Percentiles rank a stretch among this genome's conserved stretches.
These are phyloP conservation scores for Accipiter cooperii DNA, from an alignment of 2,113 vertebrate species.

Conservation along the genomic window DNA sequence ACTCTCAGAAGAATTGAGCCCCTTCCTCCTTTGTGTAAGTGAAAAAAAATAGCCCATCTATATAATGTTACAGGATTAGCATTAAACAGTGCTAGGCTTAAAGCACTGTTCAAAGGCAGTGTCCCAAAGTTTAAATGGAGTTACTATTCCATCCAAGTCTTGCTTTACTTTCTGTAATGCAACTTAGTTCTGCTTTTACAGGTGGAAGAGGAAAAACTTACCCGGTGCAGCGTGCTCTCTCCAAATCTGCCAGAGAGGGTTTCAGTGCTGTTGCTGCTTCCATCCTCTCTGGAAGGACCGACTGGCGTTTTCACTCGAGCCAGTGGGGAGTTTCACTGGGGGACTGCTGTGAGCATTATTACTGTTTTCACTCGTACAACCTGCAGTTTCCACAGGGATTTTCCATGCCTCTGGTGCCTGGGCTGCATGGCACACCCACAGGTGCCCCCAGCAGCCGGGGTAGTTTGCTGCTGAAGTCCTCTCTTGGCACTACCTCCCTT, in stretches of 20 bases:
- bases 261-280: background rate
- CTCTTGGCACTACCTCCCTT: background rate
- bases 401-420: background rate
- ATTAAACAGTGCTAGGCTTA: slow-evolving; percentile 70
- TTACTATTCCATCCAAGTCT: slow-evolving; percentile 35
- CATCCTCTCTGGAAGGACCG: background rate
- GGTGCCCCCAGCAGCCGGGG: fast-evolving
- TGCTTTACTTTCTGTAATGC: background rate
- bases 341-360: fast-evolving
- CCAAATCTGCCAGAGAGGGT: background rate
- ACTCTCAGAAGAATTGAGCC: slow-evolving; percentile 54
- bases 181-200: background rate
- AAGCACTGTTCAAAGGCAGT: slow-evolving; percentile 56
- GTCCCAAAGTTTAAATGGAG: slow-evolving; percentile 36
- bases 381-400: background rate
- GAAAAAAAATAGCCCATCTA: slow-evolving; percentile 44
- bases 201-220: background rate
- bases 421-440: background rate
- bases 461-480: background rate
- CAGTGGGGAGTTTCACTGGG: background rate
- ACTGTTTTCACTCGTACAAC: fast-evolving
- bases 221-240: background rate
- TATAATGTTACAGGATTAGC: slow-evolving; percentile 92
- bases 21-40: slow-evolving; percentile 65
- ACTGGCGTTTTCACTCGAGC: background rate